phyloP scores from a whole-genome alignment of 2,888 invertebrate genomes.

The Cryptus viduatorius region DNA sequence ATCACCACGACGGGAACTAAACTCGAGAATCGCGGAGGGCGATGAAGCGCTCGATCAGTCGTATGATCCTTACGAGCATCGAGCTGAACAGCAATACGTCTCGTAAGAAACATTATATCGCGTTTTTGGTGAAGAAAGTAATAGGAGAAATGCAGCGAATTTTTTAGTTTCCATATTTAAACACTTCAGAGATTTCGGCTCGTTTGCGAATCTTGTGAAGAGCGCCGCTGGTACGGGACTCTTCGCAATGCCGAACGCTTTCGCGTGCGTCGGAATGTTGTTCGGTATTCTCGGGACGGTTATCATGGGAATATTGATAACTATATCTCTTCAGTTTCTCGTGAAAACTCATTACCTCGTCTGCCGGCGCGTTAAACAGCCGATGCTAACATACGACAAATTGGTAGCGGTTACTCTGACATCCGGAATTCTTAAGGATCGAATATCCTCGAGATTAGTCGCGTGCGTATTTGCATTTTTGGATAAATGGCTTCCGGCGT shows the following conservation, averaged over 20 bases:
- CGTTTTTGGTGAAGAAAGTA: neutral
- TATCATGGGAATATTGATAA: constrained; percentile 73
- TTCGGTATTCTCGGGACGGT: constrained; percentile 73
- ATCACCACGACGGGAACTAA: constrained; percentile 24
- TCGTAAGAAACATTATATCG: constrained; percentile 68
- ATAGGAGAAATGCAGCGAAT: neutral
- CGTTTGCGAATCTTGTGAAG: constrained; percentile 74
- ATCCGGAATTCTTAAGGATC: constrained; percentile 55
- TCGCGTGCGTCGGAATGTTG: constrained; percentile 75
- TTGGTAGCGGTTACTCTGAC: constrained; percentile 70
- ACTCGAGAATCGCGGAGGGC: constrained; percentile 8
- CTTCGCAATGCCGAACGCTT: constrained; percentile 77
- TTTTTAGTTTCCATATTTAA: neutral
- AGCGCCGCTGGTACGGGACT: constrained; percentile 76
- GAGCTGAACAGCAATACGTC: constrained; percentile 63
- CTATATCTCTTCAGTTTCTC: constrained; percentile 73
- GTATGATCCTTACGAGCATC: constrained; percentile 73
- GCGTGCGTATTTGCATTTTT: constrained; percentile 66
- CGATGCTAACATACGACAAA: constrained; percentile 73
- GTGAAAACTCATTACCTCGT: constrained; percentile 71
- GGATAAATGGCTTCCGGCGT: accelerated
- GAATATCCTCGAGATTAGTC: constrained; percentile 67
- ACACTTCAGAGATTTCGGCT: constrained; percentile 71
- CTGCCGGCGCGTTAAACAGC: constrained; percentile 69
- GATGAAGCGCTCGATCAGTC: constrained; percentile 43